These are phyloP conservation scores for Netelia virgata DNA, from an alignment of 2,888 invertebrate species.

Conservation along the genomic window DNA sequence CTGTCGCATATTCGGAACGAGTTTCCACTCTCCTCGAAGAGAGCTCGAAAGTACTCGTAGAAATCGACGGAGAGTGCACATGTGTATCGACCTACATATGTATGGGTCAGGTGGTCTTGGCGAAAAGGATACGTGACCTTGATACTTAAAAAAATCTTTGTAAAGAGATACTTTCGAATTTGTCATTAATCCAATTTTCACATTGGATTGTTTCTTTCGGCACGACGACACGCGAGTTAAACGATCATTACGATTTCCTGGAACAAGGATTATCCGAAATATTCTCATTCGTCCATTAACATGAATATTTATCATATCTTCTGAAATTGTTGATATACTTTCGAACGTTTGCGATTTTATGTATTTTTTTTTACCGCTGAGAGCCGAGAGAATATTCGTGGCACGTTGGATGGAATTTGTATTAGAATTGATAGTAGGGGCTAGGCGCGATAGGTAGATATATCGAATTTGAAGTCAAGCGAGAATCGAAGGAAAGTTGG, in stretches of 20 bases:
- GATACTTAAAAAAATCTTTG: neutral
- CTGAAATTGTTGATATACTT: constrained; percentile 53
- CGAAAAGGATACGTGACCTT: neutral
- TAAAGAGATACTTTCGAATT: no score
- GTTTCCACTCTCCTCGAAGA: constrained; percentile 28
- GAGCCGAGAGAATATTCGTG: constrained; percentile 55
- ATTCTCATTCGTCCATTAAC: constrained; percentile 14
- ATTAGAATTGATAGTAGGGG: constrained; percentile 59
- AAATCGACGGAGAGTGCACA: constrained; percentile 19
- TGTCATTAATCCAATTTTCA: no score
- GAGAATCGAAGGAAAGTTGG: constrained; percentile 23
- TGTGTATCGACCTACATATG: neutral
- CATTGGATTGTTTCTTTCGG: neutral
- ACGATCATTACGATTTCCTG: neutral
- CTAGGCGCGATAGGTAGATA: constrained; percentile 26
- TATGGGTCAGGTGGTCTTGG: neutral
- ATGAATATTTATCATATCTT: constrained; percentile 46
- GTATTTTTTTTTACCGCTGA: constrained; percentile 39
- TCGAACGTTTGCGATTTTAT: constrained; percentile 31
- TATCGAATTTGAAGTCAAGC: constrained; percentile 25
- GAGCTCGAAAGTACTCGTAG: constrained; percentile 22
- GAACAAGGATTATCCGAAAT: constrained; percentile 29
- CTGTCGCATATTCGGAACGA: constrained; percentile 1
- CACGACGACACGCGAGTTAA: neutral
- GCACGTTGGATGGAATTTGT: constrained; percentile 66